Percentiles rank a stretch among this genome's conserved stretches.
Evolutionary conservation across 2,113 vertebrate species (phyloP).

Genomic region (Peromyscus maniculatus): DNA sequence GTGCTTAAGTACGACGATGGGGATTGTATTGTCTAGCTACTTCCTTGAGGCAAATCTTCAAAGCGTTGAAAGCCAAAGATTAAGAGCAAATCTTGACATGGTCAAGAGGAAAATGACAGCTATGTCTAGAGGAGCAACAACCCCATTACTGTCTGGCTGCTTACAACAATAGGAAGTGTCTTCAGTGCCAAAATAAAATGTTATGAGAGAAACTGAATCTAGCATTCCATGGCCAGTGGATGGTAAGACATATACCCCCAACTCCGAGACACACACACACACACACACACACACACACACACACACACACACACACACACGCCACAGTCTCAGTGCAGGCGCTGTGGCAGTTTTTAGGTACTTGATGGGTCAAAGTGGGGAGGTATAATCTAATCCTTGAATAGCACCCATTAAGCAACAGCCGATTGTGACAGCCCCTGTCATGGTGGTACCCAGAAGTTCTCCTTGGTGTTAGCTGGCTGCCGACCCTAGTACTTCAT

Average conservation of each 20-base stretch:
- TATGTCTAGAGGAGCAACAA: background rate
- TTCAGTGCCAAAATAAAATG: background rate
- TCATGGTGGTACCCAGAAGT: background rate
- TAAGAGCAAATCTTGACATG: background rate
- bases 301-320: background rate
- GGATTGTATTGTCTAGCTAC: background rate
- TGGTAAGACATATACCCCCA: background rate
- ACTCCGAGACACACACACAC: background rate
- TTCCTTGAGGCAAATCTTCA: background rate
- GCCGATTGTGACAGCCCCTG: background rate
- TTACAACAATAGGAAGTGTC: background rate
- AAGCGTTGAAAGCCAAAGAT: background rate
- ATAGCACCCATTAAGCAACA: background rate
- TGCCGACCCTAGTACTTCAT: background rate
- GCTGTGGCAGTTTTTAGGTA: background rate
- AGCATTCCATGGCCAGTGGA: background rate
- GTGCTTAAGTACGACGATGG: background rate
- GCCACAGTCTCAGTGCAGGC: background rate
- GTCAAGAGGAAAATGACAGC: slow-evolving; percentile 13
- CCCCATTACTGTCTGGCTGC: background rate
- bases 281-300: background rate
- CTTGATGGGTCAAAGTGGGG: background rate
- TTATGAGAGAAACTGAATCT: background rate
- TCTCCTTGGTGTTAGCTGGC: background rate
- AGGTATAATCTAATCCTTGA: background rate